These are phyloP conservation scores for Chymomyza costata DNA, from an alignment of 1,140 invertebrate species.

Conservation along the genomic window DNA sequence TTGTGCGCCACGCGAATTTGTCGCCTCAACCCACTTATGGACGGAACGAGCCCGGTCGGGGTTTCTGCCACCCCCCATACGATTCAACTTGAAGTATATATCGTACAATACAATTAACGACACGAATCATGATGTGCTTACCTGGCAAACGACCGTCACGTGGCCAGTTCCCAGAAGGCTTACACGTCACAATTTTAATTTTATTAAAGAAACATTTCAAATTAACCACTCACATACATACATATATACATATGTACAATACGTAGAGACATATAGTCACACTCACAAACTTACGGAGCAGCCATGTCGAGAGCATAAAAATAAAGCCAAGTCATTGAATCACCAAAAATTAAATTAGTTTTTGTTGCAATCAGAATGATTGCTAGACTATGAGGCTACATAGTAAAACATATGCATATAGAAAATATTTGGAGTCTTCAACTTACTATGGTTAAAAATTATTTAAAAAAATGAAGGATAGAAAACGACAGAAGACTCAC, in stretches of 20 bases:
- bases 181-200: conserved; percentile 74
- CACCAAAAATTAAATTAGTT: not conserved
- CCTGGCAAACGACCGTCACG: conserved; percentile 75
- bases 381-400: no score
- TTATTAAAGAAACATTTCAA: conserved; percentile 75
- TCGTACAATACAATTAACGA: conserved; percentile 73
- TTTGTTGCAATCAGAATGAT: conserved; percentile 43
- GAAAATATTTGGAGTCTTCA: no score
- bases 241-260: conserved; percentile 2
- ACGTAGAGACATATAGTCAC: conserved; percentile 2
- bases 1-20: conserved; percentile 14
- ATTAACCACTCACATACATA: conserved; percentile 51
- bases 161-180: conserved; percentile 74
- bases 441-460: no score
- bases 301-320: not conserved
- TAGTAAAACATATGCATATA: no score
- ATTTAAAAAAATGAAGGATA: no score
- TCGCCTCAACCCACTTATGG: conserved; percentile 1
- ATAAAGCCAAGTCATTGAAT: no score
- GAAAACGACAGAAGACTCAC: no score
- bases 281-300: not conserved
- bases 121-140: conserved; percentile 75
- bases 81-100: conserved; percentile 46
- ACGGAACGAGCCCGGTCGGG: no score
- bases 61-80: no score